phyloP scores from a whole-genome alignment of 2,113 vertebrate genomes.

The Heterotilapia buettikoferi region DNA sequence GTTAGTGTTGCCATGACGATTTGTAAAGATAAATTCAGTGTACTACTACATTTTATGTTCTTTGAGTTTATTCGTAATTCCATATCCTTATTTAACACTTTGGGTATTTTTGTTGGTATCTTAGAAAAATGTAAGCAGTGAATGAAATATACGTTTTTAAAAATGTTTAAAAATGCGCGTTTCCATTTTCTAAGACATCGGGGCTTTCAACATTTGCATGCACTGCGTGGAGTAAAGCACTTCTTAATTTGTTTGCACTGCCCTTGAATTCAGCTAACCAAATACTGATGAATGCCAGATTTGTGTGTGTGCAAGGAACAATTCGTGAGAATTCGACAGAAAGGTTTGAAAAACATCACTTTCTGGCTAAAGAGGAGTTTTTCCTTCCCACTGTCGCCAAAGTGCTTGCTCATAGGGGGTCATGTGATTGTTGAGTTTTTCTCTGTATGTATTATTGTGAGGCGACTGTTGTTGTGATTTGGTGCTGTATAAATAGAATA shows the following conservation, averaged over 20 bases:
- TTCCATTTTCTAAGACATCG: background rate
- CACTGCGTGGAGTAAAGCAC: background rate
- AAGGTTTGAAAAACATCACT: background rate
- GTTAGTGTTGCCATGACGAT: accelerated
- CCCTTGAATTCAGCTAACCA: background rate
- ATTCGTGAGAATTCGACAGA: background rate
- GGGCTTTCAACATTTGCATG: background rate
- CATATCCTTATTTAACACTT: background rate
- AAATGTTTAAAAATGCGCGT: background rate
- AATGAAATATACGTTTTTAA: accelerated
- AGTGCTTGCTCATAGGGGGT: background rate
- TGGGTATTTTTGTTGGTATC: background rate
- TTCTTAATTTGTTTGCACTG: background rate
- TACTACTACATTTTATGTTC: background rate
- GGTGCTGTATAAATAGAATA: background rate
- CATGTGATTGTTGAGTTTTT: background rate
- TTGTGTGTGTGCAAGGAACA: background rate
- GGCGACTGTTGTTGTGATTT: background rate
- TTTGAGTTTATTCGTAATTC: background rate
- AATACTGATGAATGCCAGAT: background rate
- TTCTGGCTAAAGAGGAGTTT: background rate
- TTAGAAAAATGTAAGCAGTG: background rate
- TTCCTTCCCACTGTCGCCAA: background rate
- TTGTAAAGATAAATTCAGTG: background rate
- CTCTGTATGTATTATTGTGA: background rate